Conservation (phyloP, 2,888 invertebrate species). For the Archips crataeganus region DNA sequence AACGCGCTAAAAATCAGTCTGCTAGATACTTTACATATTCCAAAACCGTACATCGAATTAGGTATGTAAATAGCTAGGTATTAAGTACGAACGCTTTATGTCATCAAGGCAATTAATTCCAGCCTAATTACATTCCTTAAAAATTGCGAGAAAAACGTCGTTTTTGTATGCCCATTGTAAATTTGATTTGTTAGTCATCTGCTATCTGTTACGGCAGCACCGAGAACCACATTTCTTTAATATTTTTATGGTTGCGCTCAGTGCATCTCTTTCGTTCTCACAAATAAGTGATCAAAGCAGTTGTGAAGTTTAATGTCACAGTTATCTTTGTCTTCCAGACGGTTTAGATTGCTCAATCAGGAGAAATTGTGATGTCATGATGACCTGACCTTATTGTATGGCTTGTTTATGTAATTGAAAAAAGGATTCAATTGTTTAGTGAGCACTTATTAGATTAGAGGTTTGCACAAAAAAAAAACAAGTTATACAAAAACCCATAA, state of each 20-base stretch:
- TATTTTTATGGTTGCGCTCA: no score
- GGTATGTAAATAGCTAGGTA: not conserved
- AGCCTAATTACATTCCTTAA: constrained; percentile 11
- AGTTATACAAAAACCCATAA: not conserved
- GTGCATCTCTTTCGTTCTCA: not conserved
- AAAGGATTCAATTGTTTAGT: not conserved
- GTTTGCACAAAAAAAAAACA: not conserved
- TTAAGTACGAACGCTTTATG: not conserved
- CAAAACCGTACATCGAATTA: not conserved
- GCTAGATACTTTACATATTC: not conserved
- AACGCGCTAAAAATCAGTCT: not conserved
- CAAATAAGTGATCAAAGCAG: not conserved
- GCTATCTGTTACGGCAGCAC: not conserved
- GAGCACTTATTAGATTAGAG: not conserved
- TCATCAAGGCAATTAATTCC: constrained; percentile 3
- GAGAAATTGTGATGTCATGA: constrained; percentile 2
- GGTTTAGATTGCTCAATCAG: not conserved
- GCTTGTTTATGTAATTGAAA: not conserved
- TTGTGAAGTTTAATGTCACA: not conserved
- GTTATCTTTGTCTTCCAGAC: not conserved
- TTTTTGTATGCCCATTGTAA: not conserved
- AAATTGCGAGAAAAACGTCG: constrained; percentile 23
- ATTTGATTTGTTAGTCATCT: constrained; percentile 1
- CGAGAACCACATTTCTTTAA: no score
- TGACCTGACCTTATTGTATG: not conserved